Evolutionary conservation across 2,888 invertebrate species (phyloP).

Genomic region (Chironomus riparius): DNA sequence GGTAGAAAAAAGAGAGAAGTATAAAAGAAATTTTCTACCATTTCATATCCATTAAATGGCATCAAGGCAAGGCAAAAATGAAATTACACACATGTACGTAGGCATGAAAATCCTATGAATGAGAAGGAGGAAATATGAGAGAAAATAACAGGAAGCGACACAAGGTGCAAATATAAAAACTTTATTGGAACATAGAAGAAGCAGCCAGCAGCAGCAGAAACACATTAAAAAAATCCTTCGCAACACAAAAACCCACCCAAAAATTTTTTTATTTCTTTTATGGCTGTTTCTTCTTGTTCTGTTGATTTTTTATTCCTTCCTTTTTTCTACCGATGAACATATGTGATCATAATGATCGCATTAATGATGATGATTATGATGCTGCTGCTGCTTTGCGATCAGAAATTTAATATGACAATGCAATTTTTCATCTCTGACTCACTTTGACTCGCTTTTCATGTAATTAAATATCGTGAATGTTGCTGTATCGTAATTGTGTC

Average conservation of each 20-base stretch:
- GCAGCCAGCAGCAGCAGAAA: neutral
- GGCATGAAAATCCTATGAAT: neutral
- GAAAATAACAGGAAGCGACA: conserved; percentile 19
- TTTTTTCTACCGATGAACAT: neutral
- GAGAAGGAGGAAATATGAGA: neutral
- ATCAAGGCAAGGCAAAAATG: neutral
- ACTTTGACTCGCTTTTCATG: neutral
- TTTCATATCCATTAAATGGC: neutral
- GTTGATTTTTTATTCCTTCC: neutral
- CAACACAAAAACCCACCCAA: neutral
- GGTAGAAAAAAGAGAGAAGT: neutral
- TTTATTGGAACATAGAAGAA: conserved; percentile 10
- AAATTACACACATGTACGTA: conserved; percentile 18
- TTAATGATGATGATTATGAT: neutral
- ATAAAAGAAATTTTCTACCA: neutral
- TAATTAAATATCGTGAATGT: neutral
- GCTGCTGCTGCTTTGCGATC: neutral
- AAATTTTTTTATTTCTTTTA: neutral
- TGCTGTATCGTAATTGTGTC: neutral
- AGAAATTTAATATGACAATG: neutral
- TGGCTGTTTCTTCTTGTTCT: neutral
- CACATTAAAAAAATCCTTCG: neutral
- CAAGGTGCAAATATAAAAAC: conserved; percentile 23
- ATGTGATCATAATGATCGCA: neutral
- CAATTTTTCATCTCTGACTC: neutral